Evolutionary conservation across 2,797 vertebrate species (phyloP).

Genomic region (Anguilla obscura): DNA sequence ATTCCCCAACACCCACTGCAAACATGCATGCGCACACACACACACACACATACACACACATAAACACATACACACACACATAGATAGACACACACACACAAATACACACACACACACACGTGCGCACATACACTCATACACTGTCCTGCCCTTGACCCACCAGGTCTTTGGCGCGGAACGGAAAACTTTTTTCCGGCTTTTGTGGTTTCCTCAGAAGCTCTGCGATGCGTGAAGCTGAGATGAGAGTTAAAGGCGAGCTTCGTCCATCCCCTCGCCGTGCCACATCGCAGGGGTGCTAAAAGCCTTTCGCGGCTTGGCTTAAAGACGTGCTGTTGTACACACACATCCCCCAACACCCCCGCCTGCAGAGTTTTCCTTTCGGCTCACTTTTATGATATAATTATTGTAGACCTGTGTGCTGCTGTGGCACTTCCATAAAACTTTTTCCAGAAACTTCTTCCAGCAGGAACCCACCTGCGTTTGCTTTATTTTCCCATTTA

Average conservation of each 20-base stretch:
- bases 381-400: neutral
- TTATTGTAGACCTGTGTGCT: neutral
- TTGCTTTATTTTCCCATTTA: neutral
- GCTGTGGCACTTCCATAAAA: neutral
- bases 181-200: constrained; percentile 1
- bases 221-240: constrained; percentile 41
- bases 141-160: neutral
- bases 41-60: neutral
- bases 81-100: neutral
- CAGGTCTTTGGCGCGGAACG: neutral
- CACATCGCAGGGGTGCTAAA: constrained; percentile 49
- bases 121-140: neutral
- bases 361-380: neutral
- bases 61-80: too few relatives aligned
- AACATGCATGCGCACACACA: neutral
- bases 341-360: neutral
- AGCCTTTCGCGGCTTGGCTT: constrained; percentile 31
- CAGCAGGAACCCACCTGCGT: neutral
- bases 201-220: constrained; percentile 30
- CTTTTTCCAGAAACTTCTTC: neutral
- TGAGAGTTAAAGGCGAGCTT: constrained; percentile 24
- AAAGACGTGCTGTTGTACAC: neutral
- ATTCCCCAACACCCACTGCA: neutral
- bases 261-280: constrained; percentile 45
- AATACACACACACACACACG: neutral